Percentiles rank a stretch among this genome's conserved stretches.
These are phyloP conservation scores for Apostichopus californicus DNA, from an alignment of 35 echinoderm and acorn worm species.

Conservation along the genomic window DNA sequence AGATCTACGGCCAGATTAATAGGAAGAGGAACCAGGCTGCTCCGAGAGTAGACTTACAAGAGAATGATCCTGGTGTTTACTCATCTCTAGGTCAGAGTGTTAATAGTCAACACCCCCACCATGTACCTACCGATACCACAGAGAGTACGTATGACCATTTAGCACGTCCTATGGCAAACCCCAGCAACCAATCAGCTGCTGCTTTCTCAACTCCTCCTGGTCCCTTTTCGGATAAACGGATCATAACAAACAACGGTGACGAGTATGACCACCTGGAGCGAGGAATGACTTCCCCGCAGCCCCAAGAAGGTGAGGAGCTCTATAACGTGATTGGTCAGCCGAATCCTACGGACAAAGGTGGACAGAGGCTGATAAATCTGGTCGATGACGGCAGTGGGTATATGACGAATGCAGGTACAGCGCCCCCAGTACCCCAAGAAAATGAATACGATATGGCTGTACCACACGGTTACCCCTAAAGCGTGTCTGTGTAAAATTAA, in stretches of 20 bases:
- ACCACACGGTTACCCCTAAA: background rate
- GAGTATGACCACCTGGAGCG: slow-evolving; percentile 36
- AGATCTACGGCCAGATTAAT: slow-evolving; percentile 18
- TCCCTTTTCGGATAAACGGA: too few species aligned
- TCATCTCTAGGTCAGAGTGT: slow-evolving; percentile 18
- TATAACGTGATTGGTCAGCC: slow-evolving; percentile 34
- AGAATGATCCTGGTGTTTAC: slow-evolving; percentile 31
- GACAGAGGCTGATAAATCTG: slow-evolving; percentile 32
- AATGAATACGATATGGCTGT: slow-evolving; percentile 47
- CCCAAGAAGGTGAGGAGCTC: background rate
- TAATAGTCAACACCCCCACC: background rate
- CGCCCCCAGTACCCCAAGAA: background rate
- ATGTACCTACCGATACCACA: background rate
- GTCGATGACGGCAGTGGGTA: slow-evolving; percentile 50
- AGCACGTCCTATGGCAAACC: slow-evolving; percentile 4
- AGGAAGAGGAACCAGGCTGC: background rate
- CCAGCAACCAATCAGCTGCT: background rate
- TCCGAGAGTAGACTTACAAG: background rate
- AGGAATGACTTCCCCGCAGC: background rate
- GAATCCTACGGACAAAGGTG: background rate
- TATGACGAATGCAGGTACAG: slow-evolving; percentile 32
- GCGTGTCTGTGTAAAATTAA: too few species aligned
- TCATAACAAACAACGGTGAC: background rate
- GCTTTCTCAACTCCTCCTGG: background rate
- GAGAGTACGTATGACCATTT: slow-evolving; percentile 25